Evolutionary conservation across 2,113 vertebrate species (phyloP), one percentile per base, ranked within the genome.

Genomic region (Vimba vimba): DNA sequence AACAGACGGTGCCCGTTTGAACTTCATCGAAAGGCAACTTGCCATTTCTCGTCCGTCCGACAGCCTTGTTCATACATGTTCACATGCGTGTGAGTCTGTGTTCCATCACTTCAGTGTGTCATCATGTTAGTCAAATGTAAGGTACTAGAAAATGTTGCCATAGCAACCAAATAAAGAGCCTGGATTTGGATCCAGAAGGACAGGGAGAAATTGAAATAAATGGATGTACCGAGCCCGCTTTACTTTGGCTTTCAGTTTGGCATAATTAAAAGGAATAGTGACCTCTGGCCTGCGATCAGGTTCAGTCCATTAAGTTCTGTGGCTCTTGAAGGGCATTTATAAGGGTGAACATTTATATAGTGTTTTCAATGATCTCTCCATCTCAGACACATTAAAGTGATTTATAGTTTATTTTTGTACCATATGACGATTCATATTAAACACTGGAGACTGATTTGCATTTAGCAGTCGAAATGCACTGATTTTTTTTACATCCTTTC

Each of bases 161-260:
- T 93, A 91, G 92, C 88, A 94, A 94, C 93, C 50, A 87, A 93
- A 94, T 88, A 92, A 91, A 91, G 92, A 91, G 89, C 88, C 87
- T 76, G 89, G 62, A 89, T 90, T 90, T 82, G 50, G 81, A 92
- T 92, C 73, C 90, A 86, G 87, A 90, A 62, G 84, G 88, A 91
- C 85, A 83, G 90, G 79, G 91, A 91, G 90, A 93, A 89, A 87
- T 86, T 88, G 88, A 91, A 91, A 90, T 86, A 91, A 93, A 93
- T 88, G 88, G 89, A 90, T 69, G 76, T 76, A 79, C 90, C 39
- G 4, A 39, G 88, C 68, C 62, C 78, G 82, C 86, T 89, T 45
- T 55, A 45, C 81, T 1, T 13, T 89, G 81, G 85, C 85, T 87
- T 90, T 91, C 90, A 50, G 30, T 90, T 75, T 69, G 74, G 30